phyloP scores from a whole-genome alignment of 53 echinoderm and acorn worm species.

The Astropecten irregularis region DNA sequence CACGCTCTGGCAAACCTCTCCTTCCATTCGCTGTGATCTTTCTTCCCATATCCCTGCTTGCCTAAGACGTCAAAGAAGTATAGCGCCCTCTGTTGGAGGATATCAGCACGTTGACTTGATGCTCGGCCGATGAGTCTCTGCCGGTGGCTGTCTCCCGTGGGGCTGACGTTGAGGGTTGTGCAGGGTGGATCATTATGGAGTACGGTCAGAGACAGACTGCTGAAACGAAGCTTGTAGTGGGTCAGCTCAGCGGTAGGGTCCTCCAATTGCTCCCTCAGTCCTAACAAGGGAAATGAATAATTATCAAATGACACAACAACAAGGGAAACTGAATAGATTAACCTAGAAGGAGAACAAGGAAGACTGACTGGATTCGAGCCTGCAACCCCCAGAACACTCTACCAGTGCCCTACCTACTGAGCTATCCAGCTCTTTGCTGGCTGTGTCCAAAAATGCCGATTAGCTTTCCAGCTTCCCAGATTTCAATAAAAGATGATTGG shows the following conservation, averaged over 20 bases:
- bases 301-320: too few relatives aligned
- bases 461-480: too few relatives aligned
- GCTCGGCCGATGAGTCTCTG: neutral
- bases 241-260: conserved; percentile 80
- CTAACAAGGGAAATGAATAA: conserved; percentile 21
- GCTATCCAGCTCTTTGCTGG: too few relatives aligned
- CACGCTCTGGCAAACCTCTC: conserved; percentile 84
- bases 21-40: conserved; percentile 72
- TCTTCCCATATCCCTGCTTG: conserved; percentile 74
- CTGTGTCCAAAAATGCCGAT: too few relatives aligned
- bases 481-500: too few relatives aligned
- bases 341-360: too few relatives aligned
- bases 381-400: too few relatives aligned
- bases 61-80: conserved; percentile 78
- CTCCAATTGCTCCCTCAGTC: conserved; percentile 53
- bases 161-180: conserved; percentile 20
- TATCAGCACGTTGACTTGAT: conserved; percentile 39
- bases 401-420: too few relatives aligned
- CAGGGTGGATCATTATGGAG: conserved; percentile 88
- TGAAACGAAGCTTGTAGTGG: conserved; percentile 87
- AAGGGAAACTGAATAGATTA: too few relatives aligned
- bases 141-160: neutral
- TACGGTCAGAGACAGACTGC: conserved; percentile 86
- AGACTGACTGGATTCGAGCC: too few relatives aligned
- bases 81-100: conserved; percentile 68